These are phyloP conservation scores for Rhinoderma darwinii DNA, from an alignment of 2,113 vertebrate genomes.

Conservation along the genomic window DNA sequence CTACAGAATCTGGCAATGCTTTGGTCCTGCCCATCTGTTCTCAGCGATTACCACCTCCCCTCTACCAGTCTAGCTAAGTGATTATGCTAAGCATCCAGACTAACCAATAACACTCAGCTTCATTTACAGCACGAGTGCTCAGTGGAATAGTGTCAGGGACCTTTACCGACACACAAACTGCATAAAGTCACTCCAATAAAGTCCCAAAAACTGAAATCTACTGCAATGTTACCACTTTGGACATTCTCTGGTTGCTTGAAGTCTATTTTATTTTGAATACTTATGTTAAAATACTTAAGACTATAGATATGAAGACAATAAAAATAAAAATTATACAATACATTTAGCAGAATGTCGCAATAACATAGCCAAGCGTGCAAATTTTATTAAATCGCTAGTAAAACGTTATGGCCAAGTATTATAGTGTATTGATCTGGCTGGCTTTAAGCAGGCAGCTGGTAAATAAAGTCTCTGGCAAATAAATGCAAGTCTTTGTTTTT, in stretches of 20 bases:
- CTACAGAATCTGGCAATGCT: conserved; percentile 79
- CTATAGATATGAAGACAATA: background rate
- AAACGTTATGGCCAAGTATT: conserved; percentile 23
- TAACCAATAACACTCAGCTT: conserved; percentile 82
- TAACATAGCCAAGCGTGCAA: background rate
- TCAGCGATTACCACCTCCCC: conserved; percentile 88
- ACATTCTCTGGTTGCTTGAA: background rate
- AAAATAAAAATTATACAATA: background rate
- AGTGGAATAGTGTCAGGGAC: conserved; percentile 72
- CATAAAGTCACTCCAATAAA: conserved; percentile 55
- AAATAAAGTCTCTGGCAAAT: conserved; percentile 21
- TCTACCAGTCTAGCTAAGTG: conserved; percentile 83
- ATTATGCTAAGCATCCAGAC: conserved; percentile 85
- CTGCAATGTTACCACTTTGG: background rate
- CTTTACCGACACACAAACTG: conserved; percentile 71
- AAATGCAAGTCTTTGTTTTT: background rate
- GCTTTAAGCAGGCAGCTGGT: conserved; percentile 11
- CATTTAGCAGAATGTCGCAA: background rate
- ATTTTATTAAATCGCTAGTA: conserved; percentile 10
- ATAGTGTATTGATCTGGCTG: background rate
- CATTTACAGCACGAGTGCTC: conserved; percentile 72
- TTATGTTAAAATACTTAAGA: background rate
- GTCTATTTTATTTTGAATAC: background rate
- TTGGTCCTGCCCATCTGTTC: conserved; percentile 86
- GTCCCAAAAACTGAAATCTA: background rate